Conservation (phyloP, 2,888 invertebrate genomes). For the Psococerastis gibbosa region DNA sequence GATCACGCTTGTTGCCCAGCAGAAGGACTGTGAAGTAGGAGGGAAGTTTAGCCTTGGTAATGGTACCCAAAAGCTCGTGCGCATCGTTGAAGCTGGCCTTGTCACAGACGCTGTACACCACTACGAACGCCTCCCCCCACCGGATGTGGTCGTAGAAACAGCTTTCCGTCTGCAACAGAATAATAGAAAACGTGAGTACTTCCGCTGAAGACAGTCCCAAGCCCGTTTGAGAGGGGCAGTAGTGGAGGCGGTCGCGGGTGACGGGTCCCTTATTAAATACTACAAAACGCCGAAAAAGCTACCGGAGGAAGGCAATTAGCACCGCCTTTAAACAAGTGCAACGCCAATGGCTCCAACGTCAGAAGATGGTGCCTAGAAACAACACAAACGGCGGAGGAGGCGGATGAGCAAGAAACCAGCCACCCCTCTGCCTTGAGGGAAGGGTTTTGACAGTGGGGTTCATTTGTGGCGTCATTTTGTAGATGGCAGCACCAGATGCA, state of each 20-base stretch:
- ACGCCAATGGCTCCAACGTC: too few relatives aligned
- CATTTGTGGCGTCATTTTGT: too few relatives aligned
- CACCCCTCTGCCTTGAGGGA: too few relatives aligned
- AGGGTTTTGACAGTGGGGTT: too few relatives aligned
- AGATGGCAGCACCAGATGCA: too few relatives aligned
- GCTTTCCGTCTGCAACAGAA: slow-evolving; percentile 42
- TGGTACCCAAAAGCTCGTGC: slow-evolving; percentile 45
- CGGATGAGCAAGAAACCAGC: too few relatives aligned
- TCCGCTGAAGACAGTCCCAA: too few relatives aligned
- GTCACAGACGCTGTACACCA: slow-evolving; percentile 64
- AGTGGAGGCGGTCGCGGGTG: neutral
- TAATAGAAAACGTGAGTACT: slow-evolving; percentile 19
- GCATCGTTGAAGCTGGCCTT: slow-evolving; percentile 56
- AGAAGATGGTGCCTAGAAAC: slow-evolving; percentile 58
- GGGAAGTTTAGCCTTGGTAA: slow-evolving; percentile 51
- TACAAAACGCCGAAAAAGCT: too few relatives aligned
- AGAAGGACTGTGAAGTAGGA: slow-evolving; percentile 58
- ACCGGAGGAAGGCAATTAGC: too few relatives aligned
- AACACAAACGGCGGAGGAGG: too few relatives aligned
- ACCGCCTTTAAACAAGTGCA: too few relatives aligned
- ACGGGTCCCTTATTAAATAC: slow-evolving; percentile 62
- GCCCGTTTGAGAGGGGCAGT: neutral
- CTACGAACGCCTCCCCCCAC: slow-evolving; percentile 68
- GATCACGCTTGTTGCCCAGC: slow-evolving; percentile 62
- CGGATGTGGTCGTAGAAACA: slow-evolving; percentile 56